Evolutionary conservation across 2,113 vertebrate species (phyloP).

Genomic region (Etia nguti): DNA sequence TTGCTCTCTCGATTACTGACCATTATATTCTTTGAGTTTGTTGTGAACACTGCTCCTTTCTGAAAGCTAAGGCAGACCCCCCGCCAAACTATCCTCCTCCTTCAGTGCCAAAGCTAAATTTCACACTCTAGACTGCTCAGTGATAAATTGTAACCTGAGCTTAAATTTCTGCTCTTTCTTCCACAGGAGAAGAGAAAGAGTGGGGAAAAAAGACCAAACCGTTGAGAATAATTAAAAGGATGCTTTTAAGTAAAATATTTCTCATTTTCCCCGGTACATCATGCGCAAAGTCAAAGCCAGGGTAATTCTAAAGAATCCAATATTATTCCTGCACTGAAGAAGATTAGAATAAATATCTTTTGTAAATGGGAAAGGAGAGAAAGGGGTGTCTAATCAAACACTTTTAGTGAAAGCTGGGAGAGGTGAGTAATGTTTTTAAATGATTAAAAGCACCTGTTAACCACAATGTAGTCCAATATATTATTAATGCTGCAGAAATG

Average conservation of each 20-base stretch:
- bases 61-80: not conserved
- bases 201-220: not conserved
- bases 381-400: not conserved
- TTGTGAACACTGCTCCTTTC: not conserved
- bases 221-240: not conserved
- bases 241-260: not conserved
- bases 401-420: not conserved
- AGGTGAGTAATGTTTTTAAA: not conserved
- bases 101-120: not conserved
- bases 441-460: not conserved
- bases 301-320: not conserved
- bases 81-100: not conserved
- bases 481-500: not conserved
- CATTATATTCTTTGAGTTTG: not conserved
- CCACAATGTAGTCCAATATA: not conserved
- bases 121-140: not conserved
- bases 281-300: not conserved
- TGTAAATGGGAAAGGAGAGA: not conserved
- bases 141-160: conserved; percentile 2
- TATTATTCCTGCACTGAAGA: not conserved
- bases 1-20: not conserved
- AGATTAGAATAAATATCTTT: not conserved
- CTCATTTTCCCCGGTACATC: not conserved
- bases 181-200: not conserved
- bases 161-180: not conserved